A percentile compares a stretch with the other conserved stretches of the same genome.
Conservation (phyloP, 2,113 vertebrate species). For the Colinus virginianus region DNA sequence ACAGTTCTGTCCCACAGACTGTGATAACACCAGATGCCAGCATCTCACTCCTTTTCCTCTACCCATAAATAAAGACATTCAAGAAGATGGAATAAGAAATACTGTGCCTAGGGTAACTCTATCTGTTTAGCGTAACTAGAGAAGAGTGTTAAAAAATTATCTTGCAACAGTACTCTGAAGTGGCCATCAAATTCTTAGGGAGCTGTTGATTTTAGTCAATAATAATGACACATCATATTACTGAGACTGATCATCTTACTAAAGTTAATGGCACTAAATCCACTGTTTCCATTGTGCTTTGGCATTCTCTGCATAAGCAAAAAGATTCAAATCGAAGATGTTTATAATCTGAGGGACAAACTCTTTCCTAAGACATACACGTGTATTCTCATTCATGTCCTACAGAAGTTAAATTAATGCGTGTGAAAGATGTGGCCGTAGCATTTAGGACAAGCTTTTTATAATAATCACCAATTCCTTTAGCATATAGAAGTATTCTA, state of each 20-base stretch:
- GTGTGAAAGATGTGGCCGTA: neutral
- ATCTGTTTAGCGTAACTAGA: neutral
- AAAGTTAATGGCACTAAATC: neutral
- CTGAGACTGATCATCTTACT: neutral
- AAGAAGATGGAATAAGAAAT: neutral
- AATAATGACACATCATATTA: neutral
- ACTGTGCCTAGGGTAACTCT: neutral
- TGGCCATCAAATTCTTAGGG: neutral
- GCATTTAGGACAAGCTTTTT: neutral
- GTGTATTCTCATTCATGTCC: rapidly evolving
- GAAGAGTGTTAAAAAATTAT: neutral
- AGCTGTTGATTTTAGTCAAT: neutral
- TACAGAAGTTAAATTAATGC: neutral
- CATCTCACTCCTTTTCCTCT: neutral
- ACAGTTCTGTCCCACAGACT: neutral
- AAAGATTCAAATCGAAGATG: neutral
- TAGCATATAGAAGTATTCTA: neutral
- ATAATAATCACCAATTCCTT: neutral
- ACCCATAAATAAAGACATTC: constrained; percentile 17
- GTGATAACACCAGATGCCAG: neutral
- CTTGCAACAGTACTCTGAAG: neutral
- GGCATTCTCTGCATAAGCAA: neutral
- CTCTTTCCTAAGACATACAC: neutral
- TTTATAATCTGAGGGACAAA: neutral
- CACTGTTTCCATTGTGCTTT: neutral